phyloP scores from a whole-genome alignment of 2,888 invertebrate genomes.

The Heliconius cydno region DNA sequence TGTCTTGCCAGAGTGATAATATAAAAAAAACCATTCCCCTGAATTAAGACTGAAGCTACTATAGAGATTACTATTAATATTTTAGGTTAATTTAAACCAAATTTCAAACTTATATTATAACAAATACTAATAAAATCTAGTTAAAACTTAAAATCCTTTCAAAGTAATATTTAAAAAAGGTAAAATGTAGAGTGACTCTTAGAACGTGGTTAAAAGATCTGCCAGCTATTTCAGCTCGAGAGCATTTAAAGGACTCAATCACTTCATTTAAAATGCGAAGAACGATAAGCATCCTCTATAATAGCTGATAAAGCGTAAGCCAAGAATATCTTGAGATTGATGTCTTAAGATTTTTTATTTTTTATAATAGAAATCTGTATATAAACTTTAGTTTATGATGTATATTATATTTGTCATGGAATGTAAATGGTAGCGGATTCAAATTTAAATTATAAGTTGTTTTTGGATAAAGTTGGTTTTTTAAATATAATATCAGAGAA shows the following conservation, averaged over 20 bases:
- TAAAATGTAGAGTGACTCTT: neutral
- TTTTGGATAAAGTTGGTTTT: neutral
- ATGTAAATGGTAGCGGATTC: neutral
- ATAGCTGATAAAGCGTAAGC: slow-evolving; percentile 40
- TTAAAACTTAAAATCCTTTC: neutral
- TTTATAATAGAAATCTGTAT: neutral
- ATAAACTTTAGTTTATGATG: neutral
- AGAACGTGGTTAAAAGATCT: slow-evolving; percentile 18
- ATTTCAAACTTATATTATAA: neutral
- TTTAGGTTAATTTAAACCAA: too few relatives aligned
- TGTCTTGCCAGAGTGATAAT: too few relatives aligned
- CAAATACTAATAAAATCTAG: neutral
- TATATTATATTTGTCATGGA: neutral
- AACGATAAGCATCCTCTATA: slow-evolving; percentile 33
- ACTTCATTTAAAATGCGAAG: slow-evolving; percentile 45
- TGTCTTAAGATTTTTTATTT: neutral
- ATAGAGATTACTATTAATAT: too few relatives aligned
- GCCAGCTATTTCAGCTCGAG: slow-evolving; percentile 28
- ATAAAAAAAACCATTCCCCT: too few relatives aligned
- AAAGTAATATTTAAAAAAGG: slow-evolving; percentile 6
- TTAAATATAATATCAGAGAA: neutral
- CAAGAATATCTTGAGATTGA: slow-evolving; percentile 36
- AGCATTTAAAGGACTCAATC: slow-evolving; percentile 38
- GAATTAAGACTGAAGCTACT: too few relatives aligned
- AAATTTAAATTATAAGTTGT: too few relatives aligned